These are phyloP conservation scores for Thaumetopoea pityocampa DNA, from an alignment of 1,140 invertebrate genomes.

Conservation along the genomic window DNA sequence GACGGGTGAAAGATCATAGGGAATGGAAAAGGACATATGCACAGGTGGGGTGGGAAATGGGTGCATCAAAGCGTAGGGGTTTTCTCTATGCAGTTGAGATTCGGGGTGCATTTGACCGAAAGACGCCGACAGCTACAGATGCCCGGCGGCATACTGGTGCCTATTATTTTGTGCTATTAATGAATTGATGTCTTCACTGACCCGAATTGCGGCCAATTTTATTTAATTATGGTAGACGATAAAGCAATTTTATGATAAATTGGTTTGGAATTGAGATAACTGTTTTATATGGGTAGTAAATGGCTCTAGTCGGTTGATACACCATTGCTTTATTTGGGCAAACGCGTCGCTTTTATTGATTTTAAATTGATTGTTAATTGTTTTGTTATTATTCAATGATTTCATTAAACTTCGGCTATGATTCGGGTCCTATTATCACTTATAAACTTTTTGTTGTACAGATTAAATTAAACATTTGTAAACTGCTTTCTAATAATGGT, in stretches of 20 bases:
- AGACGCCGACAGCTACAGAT: constrained; percentile 24
- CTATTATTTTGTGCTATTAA: constrained; percentile 36
- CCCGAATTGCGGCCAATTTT: constrained; percentile 43
- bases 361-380: too few species aligned
- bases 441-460: too few species aligned
- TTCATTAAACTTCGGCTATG: too few species aligned
- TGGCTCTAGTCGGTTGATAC: constrained; percentile 3
- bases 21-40: constrained; percentile 35
- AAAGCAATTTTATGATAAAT: constrained; percentile 43
- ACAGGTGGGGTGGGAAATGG: constrained; percentile 55
- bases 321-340: constrained; percentile 7
- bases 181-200: constrained; percentile 43
- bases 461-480: too few species aligned
- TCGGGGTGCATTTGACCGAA: constrained; percentile 49
- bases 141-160: constrained; percentile 16
- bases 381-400: constrained; percentile 6
- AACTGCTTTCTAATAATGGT: too few species aligned
- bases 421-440: too few species aligned
- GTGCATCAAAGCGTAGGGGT: constrained; percentile 43
- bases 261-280: constrained; percentile 24
- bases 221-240: constrained; percentile 41
- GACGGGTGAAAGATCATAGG: constrained; percentile 29
- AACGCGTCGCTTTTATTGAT: too few species aligned
- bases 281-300: constrained; percentile 19
- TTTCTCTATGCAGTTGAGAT: constrained; percentile 56